Conservation (phyloP, 1,140 invertebrate genomes). For the Heliothis virescens region DNA sequence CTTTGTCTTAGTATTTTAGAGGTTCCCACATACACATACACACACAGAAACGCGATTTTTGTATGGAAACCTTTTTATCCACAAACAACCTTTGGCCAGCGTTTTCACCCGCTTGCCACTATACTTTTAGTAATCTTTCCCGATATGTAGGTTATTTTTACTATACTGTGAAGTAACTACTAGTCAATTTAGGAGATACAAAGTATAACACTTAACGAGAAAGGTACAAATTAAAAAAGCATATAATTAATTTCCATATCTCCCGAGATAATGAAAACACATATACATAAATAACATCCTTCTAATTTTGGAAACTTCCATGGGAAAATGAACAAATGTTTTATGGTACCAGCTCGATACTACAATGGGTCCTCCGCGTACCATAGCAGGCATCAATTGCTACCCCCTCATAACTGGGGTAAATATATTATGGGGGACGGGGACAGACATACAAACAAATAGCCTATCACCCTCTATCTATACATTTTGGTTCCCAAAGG, state of each 20-base stretch:
- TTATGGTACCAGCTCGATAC: not conserved
- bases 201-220: too few relatives aligned
- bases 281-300: not conserved
- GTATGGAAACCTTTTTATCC: too few relatives aligned
- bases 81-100: too few relatives aligned
- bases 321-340: not conserved
- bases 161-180: too few relatives aligned
- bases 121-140: too few relatives aligned
- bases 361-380: not conserved
- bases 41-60: too few relatives aligned
- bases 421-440: constrained; percentile 2
- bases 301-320: constrained; percentile 2
- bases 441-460: not conserved
- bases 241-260: not conserved
- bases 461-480: not conserved
- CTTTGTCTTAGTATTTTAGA: too few relatives aligned
- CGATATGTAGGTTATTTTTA: too few relatives aligned
- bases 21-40: too few relatives aligned
- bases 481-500: constrained; percentile 23
- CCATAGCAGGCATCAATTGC: not conserved
- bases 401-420: constrained; percentile 6
- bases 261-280: not conserved
- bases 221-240: too few relatives aligned
- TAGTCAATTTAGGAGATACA: too few relatives aligned
- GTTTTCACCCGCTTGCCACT: too few relatives aligned